Evolutionary conservation across 2,113 vertebrate genomes (phyloP), one percentile per base, ranked within the genome.

Genomic region (Zeus faber): DNA sequence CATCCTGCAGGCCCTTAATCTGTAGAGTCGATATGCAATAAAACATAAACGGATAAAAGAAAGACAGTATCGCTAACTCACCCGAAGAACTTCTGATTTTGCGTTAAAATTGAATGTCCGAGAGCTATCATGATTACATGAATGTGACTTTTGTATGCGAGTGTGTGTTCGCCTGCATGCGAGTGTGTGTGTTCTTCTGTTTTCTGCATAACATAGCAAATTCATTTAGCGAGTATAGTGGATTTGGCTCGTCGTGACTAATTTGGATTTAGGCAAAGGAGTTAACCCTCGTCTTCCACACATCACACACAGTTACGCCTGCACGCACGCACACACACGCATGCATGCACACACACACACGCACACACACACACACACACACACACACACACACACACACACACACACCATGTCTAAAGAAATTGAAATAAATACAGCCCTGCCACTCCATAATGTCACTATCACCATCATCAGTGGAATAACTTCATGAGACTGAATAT

Each of bases 61-160:
- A 31, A 21, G n/a, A 11, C 18, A 7, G 18, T 49, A 39, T 50
- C 41, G 48, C 44, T 20, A 58, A 54, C 26, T 70, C 40, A 0
- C 52, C 58, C 37, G 35, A 58, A 71, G 63, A 55, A 54, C 44
- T 45, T 67, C 67, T 74, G 61, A 71, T 76, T 50, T 44, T 1
- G 3, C 45, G 39, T 72, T 53, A 67, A 82, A 65, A 47, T 73
- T 68, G 53, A 6, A 75, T 77, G 76, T 76, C 69, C 50, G 58
- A 73, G 74, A 40, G 23, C 1, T 11, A 21, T 27, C 13, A 23
- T 2, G 16, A 14, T 9, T 11, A 3, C 25, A 17, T 17, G 1
- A 29, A 27, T 25, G 26, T 27, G 24, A 49, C 7, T 52, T 17
- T 20, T 58, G 61, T 67, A 20, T 52, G 37, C 29, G 59, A 39